A percentile compares a stretch with the other conserved stretches of the same genome.
Evolutionary conservation across 2,797 vertebrate genomes (phyloP).

Genomic region (Cacajao melanocephalus): DNA sequence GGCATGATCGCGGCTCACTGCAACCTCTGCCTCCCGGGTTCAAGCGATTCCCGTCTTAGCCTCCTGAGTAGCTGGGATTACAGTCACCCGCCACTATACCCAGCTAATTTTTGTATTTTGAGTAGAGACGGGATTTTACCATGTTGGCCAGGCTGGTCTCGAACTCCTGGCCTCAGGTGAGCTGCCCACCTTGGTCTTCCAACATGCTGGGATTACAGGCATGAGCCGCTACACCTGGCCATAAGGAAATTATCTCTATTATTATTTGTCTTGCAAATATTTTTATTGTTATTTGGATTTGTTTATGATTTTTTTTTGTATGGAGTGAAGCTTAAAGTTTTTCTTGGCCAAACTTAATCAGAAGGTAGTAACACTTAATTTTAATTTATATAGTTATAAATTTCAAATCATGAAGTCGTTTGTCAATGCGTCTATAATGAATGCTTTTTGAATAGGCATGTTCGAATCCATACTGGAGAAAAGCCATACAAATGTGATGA

Average conservation of each 20-base stretch:
- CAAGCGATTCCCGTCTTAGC: not conserved
- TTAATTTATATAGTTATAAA: not conserved
- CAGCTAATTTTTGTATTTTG: not conserved
- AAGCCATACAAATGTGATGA: slow-evolving; percentile 97
- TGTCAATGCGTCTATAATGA: not conserved
- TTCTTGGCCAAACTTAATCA: not conserved
- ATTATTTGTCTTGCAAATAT: not conserved
- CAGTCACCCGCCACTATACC: not conserved
- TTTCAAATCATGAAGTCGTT: not conserved
- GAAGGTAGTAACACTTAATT: not conserved
- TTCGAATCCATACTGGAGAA: slow-evolving; percentile 98
- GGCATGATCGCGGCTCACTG: not conserved
- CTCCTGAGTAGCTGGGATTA: not conserved
- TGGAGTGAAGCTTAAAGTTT: not conserved
- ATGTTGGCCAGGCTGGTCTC: not conserved
- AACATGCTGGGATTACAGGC: not conserved
- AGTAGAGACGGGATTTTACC: not conserved
- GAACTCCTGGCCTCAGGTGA: not conserved
- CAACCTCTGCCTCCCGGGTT: not conserved
- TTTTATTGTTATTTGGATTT: not conserved
- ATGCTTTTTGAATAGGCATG: slow-evolving; percentile 87
- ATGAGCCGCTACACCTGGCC: not conserved
- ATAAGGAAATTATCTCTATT: not conserved
- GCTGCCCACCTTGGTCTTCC: not conserved
- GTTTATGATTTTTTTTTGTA: not conserved